Evolutionary conservation across 2,113 vertebrate species (phyloP).

Genomic region (Callopanchax toddi): DNA sequence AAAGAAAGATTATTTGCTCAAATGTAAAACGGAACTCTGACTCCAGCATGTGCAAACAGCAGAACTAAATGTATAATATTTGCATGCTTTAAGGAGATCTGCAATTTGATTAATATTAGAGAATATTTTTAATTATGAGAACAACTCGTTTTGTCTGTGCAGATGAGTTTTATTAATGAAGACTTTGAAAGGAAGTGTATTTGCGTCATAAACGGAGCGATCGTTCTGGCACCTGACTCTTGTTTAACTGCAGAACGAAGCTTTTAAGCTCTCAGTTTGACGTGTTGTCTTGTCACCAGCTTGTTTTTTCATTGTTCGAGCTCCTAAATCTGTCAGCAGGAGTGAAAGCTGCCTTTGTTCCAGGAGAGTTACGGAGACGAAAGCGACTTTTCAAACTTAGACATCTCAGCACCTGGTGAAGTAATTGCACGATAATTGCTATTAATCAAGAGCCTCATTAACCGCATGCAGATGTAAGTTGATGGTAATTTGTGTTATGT

Average conservation of each 20-base stretch:
- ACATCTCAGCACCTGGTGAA: slow-evolving; percentile 52
- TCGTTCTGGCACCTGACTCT: background rate
- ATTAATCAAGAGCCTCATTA: slow-evolving; percentile 65
- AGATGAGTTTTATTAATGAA: too few species aligned
- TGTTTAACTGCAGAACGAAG: background rate
- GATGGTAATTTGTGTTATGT: slow-evolving; percentile 33
- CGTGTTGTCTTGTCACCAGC: background rate
- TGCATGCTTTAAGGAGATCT: too few species aligned
- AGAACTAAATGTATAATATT: too few species aligned
- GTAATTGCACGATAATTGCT: slow-evolving; percentile 37
- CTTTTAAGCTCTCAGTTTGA: slow-evolving; percentile 37
- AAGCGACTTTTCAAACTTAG: slow-evolving; percentile 41
- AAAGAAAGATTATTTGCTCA: too few species aligned
- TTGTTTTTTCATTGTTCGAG: slow-evolving; percentile 28
- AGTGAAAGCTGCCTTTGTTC: slow-evolving; percentile 36
- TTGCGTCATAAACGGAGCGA: background rate
- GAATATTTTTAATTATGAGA: too few species aligned
- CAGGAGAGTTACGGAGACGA: background rate
- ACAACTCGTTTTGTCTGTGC: too few species aligned
- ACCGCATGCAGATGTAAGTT: slow-evolving; percentile 46
- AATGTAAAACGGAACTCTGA: too few species aligned
- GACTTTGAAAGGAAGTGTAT: background rate
- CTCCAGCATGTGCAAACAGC: too few species aligned
- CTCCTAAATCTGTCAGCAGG: slow-evolving; percentile 12
- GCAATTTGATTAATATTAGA: too few species aligned